Evolutionary conservation across 1,140 invertebrate genomes (phyloP), one percentile per base, ranked within the genome.

Genomic region (Drosophila lacteicornis): DNA sequence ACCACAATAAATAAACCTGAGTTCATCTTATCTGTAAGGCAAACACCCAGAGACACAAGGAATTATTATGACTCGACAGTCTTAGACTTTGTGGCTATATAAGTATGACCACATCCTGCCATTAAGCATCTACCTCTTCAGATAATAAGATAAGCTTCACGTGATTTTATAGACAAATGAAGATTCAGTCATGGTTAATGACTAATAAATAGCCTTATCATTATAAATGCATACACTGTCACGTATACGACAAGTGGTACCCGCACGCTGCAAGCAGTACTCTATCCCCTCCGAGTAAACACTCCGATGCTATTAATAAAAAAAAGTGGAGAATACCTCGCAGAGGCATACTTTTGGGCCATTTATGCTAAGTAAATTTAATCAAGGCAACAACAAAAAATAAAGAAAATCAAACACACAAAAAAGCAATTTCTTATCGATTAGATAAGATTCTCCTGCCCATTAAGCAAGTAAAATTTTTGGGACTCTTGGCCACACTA

Each of bases 311-410:
- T 19, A 40, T 38, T 33, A 50, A 51, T 36, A 38, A 55, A 8
- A 22, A 22, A 22, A 40, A 36, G 19, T 36, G 33, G 0, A 56
- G 40, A 56, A 1, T 36, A 12, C 12, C 12, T 12, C 50, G 70
- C 25, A 27, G 13, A 69, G 81, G 84, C 81, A 88, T 88, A 88
- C 84, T 88, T 88, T 88, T 88, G 80, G 84, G 84, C 85, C 66
- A 70, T 57, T 65, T 53, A 65, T 55, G 77, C 63, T 75, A 66
- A 81, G 67, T 43, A 84, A 84, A 86, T 86, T 76, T 79, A 49
- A 46, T 9, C 11, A 71, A 60, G 27, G n/a, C 75, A 82, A 22
- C 25, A 51, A 38, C 33, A 15, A 36, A 30, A 25, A 36, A 57
- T 57, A 45, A 70, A 47, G 61, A 15, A 61, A 50, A 47, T 62